phyloP scores from a whole-genome alignment of 2,888 invertebrate genomes.

The Ormyrus nitidulus region DNA sequence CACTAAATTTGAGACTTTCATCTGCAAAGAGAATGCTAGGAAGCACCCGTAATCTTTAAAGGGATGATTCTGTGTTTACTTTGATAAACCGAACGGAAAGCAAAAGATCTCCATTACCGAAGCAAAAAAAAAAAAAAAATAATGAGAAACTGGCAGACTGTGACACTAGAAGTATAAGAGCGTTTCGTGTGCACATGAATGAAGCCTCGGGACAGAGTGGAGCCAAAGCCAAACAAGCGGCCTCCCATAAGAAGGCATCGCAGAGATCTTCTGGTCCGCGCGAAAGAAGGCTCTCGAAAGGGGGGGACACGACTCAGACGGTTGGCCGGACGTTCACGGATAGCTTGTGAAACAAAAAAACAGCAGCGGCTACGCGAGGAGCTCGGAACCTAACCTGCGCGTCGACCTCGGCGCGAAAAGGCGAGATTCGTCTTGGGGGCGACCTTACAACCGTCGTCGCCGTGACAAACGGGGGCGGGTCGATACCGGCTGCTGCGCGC shows the following conservation, averaged over 20 bases:
- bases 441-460: constrained; percentile 30
- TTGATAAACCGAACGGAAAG: too few species aligned
- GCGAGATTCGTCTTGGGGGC: constrained; percentile 15
- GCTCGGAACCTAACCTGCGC: too few species aligned
- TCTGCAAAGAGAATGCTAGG: too few species aligned
- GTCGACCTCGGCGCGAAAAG: not conserved
- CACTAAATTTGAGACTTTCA: too few species aligned
- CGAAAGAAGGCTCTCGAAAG: constrained; percentile 18
- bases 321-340: not conserved
- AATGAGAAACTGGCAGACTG: not conserved
- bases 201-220: not conserved
- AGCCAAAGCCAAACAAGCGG: not conserved
- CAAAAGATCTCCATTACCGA: not conserved
- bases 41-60: too few species aligned
- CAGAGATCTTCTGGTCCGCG: not conserved
- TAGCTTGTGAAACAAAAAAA: not conserved
- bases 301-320: not conserved
- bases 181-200: constrained; percentile 23
- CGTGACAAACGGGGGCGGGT: constrained; percentile 62
- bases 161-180: not conserved
- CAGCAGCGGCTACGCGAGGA: too few species aligned
- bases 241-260: not conserved
- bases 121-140: not conserved
- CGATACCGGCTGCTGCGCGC: constrained; percentile 62
- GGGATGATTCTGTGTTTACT: too few species aligned